A percentile compares a stretch with the other conserved stretches of the same genome.
Evolutionary conservation across 2,797 vertebrate genomes (phyloP).

Genomic region (Alosa sapidissima): DNA sequence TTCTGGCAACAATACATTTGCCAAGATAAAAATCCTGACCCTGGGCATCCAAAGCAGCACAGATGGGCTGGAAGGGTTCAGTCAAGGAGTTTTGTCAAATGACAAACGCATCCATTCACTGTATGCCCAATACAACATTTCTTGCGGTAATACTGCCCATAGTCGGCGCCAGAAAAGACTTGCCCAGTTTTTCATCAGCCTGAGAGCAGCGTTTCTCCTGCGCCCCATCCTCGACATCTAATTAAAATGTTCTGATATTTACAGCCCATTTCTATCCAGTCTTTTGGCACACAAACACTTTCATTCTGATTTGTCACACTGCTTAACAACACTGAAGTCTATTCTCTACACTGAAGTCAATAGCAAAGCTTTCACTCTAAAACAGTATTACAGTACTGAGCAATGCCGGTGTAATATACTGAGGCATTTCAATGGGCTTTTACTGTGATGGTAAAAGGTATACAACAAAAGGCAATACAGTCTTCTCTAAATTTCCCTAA

Average conservation of each 20-base stretch:
- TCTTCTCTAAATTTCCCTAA: neutral
- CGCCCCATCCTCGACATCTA: neutral
- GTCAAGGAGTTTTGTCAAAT: neutral
- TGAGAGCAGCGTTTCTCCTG: neutral
- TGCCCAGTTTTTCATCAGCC: constrained; percentile 13
- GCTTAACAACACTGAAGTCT: neutral
- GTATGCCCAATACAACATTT: neutral
- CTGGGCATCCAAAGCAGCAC: neutral
- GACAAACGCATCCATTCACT: neutral
- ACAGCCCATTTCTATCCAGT: neutral
- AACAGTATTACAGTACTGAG: neutral
- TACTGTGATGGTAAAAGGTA: neutral
- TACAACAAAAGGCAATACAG: neutral
- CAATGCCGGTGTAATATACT: neutral
- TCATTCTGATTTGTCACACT: neutral
- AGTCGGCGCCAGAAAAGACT: neutral
- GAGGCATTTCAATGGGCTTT: neutral
- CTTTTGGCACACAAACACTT: neutral
- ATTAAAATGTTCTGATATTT: constrained; percentile 21
- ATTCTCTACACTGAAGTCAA: neutral
- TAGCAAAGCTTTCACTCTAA: neutral
- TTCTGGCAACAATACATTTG: neutral
- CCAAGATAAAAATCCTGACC: neutral
- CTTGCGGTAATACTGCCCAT: neutral
- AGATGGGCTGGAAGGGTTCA: neutral